Evolutionary conservation across 1,140 invertebrate species (phyloP), one percentile per base, ranked within the genome.

Genomic region (Sycobia sp.): DNA sequence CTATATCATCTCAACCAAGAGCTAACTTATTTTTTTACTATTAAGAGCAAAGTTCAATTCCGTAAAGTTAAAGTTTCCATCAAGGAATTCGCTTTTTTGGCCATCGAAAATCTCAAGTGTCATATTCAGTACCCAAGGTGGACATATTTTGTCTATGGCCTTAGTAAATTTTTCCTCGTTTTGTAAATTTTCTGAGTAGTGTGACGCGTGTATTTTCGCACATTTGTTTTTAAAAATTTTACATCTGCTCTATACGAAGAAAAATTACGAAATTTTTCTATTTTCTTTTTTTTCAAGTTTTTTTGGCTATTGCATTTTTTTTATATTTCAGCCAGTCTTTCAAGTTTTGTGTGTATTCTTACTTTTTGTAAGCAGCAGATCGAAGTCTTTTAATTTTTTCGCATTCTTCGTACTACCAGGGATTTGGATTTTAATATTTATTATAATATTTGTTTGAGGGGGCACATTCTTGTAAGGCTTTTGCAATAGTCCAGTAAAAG

Each of bases 371-470:
- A n/a, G n/a, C n/a, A n/a, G n/a, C n/a, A n/a, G n/a, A n/a, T n/a
- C n/a, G n/a, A n/a, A n/a, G n/a, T n/a, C n/a, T n/a, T 10, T 2
- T 32, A 11, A 16, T 38, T 14, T 18, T 32, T 23, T 25, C 18
- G 16, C 58, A 51, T n/a, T 61, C 58, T 3, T 3, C 13, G 20
- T 61, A 23, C 47, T 36, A 61, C 58, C 58, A 61, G 20, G 47
- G 38, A 16, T 29, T n/a, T 2, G 47, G 47, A 13, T 51, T 61
- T 50, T 25, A 38, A n/a, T 11, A 39, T 39, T 39, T 39, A 10
- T 39, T 10, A 14, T 10, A 10, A 39, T 10, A 10, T 2, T 43
- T 18, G 16, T 43, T 39, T 4, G 4, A 9, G 4, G 38, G 38
- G 4, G 38, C 14, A n/a, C n/a, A n/a, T n/a, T n/a, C n/a, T n/a